Conservation (phyloP, 1,140 invertebrate species). For the Samia ricini region DNA sequence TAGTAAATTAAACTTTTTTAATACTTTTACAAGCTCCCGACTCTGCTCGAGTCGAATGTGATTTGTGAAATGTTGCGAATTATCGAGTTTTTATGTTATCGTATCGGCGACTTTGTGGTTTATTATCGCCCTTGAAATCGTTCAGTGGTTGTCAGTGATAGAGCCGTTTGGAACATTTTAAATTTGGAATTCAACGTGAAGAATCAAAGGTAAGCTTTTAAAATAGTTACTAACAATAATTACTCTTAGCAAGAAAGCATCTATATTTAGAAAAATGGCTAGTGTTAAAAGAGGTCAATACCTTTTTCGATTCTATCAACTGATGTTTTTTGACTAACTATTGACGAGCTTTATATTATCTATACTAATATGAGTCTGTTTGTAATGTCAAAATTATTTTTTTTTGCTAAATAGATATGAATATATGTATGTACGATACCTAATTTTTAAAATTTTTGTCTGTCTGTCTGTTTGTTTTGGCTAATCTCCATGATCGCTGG, state of each 20-base stretch:
- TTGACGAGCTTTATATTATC: no score
- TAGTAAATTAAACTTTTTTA: slow-evolving; percentile 34
- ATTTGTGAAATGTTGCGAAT: slow-evolving; percentile 53
- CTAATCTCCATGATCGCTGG: no score
- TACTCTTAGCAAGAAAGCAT: background rate
- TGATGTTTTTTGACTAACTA: no score
- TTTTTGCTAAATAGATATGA: no score
- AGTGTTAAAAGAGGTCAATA: no score
- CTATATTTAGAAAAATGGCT: no score
- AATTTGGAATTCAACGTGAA: background rate
- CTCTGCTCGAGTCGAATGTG: slow-evolving; percentile 35
- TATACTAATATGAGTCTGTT: no score
- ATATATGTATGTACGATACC: no score
- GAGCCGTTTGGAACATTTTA: slow-evolving; percentile 17
- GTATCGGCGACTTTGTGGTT: slow-evolving; percentile 42
- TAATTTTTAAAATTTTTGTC: no score
- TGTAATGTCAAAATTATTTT: no score
- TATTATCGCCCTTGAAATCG: slow-evolving; percentile 37
- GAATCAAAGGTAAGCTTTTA: background rate
- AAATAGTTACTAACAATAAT: background rate
- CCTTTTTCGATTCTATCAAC: no score
- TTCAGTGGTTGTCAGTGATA: slow-evolving; percentile 39
- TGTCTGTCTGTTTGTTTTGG: no score
- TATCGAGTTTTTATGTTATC: slow-evolving; percentile 47
- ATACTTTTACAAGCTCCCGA: slow-evolving; percentile 31